Evolutionary conservation across 2,888 invertebrate genomes (phyloP).

Genomic region (Acleris laterana): DNA sequence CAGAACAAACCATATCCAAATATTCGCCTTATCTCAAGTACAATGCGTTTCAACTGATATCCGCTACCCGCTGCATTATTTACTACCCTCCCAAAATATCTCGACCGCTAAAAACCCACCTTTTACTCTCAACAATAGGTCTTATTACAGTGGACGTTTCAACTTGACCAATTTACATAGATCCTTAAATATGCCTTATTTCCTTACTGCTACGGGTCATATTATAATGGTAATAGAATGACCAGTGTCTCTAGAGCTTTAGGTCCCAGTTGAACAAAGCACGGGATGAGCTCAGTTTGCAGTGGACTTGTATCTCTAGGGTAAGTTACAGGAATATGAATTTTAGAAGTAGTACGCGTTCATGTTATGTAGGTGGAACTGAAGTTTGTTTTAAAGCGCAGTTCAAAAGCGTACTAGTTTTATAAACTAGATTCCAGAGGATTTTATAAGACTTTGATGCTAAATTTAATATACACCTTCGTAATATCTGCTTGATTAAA

Average conservation of each 20-base stretch:
- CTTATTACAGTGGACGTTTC: neutral
- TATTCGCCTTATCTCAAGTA: slow-evolving; percentile 29
- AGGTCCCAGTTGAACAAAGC: neutral
- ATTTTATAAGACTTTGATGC: too few species aligned
- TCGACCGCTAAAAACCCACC: neutral
- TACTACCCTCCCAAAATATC: neutral
- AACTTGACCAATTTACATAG: neutral
- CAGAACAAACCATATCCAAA: slow-evolving; percentile 31
- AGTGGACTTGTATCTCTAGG: neutral
- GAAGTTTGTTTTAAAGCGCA: too few species aligned
- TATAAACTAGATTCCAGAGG: too few species aligned
- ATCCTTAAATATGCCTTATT: neutral
- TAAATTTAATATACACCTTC: too few species aligned
- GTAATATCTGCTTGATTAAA: too few species aligned
- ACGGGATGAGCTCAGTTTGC: neutral
- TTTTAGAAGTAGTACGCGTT: neutral
- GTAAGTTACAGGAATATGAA: slow-evolving; percentile 1
- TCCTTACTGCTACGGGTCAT: neutral
- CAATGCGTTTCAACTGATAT: slow-evolving; percentile 31
- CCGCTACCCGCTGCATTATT: slow-evolving; percentile 25
- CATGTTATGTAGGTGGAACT: neutral
- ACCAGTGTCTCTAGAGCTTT: neutral
- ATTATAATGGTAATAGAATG: neutral
- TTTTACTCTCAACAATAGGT: neutral
- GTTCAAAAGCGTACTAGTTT: too few species aligned